Evolutionary conservation across 2,797 vertebrate genomes (phyloP), one percentile per base, ranked within the genome.

Genomic region (Cichlasoma orientale): DNA sequence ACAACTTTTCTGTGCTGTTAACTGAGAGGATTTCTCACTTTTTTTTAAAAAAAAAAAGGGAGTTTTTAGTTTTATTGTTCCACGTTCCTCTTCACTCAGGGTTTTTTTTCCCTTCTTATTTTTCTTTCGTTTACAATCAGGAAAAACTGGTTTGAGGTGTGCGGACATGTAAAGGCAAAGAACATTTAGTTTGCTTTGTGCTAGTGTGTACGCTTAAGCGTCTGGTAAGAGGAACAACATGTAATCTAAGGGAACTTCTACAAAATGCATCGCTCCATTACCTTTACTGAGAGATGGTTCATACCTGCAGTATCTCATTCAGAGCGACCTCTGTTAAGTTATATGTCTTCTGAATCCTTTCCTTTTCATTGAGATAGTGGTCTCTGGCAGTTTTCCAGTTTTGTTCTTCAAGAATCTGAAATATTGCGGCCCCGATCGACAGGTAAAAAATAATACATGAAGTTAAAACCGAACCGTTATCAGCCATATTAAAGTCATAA

Each of bases 381-480:
- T 95, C 89, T 47, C 88, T 93, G 19, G 97, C 96, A 10, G 89
- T 81, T 18, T 93, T 90, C 97, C 97, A 98, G 87, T 97, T 95
- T 1, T 97, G 96, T 82, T 99, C 97, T 59, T 99, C 98, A 13
- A 99, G 90, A 50, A 99, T 96, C 58, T 99, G 97, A 83, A 99
- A 99, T 85, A 99, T 96, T 4, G 98, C 97, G 1, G 97, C 98
- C 14, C 98, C 98, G 68, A 99, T 97, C 69, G 97, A 97, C 63
- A 99, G 93, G 92, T 98, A 99, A 91, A 99, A 98, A 86, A 99
- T 97, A n/a, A 98, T 96, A 78, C 97, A 96, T 5, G 97, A 98
- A 12, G 98, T 98, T 80, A 99, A 93, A 90, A 99, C 89, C 13
- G 98, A 97, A 25, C 98, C 98, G 83, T 96, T 96, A 90, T 99